Conservation (phyloP, 2,888 invertebrate species). For the Bombyx huttoni region DNA sequence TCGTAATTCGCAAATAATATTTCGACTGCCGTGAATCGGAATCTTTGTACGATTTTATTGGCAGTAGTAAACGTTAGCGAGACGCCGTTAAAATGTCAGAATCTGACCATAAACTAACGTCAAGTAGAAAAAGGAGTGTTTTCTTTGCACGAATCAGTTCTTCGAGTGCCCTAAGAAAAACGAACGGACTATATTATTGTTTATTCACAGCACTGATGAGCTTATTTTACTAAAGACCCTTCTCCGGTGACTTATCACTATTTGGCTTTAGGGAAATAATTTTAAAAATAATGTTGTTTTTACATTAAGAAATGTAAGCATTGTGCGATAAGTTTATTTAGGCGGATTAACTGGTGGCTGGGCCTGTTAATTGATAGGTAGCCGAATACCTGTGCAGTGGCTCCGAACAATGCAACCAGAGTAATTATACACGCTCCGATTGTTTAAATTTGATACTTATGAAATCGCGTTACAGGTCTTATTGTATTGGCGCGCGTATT, state of each 20-base stretch:
- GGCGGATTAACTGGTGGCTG: slow-evolving; percentile 44
- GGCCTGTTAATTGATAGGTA: slow-evolving; percentile 52
- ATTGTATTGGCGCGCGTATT: slow-evolving; percentile 34
- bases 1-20: slow-evolving; percentile 26
- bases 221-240: slow-evolving; percentile 52
- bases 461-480: slow-evolving; percentile 46
- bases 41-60: slow-evolving; percentile 60
- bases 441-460: slow-evolving; percentile 66
- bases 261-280: slow-evolving; percentile 25
- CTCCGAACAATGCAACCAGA: slow-evolving; percentile 54
- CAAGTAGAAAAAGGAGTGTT: slow-evolving; percentile 61
- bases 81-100: slow-evolving; percentile 64
- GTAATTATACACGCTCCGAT: slow-evolving; percentile 61
- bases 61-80: slow-evolving; percentile 54
- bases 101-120: slow-evolving; percentile 60
- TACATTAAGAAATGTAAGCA: slow-evolving; percentile 32
- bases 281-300: slow-evolving; percentile 43
- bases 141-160: slow-evolving; percentile 42
- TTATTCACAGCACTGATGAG: slow-evolving; percentile 58
- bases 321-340: slow-evolving; percentile 49
- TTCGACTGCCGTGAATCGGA: slow-evolving; percentile 47
- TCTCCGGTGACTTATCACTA: slow-evolving; percentile 53
- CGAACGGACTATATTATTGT: slow-evolving; percentile 54
- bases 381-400: slow-evolving; percentile 62
- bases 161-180: slow-evolving; percentile 37